phyloP scores from a whole-genome alignment of 2,888 invertebrate genomes.

The Bedellia somnulentella region DNA sequence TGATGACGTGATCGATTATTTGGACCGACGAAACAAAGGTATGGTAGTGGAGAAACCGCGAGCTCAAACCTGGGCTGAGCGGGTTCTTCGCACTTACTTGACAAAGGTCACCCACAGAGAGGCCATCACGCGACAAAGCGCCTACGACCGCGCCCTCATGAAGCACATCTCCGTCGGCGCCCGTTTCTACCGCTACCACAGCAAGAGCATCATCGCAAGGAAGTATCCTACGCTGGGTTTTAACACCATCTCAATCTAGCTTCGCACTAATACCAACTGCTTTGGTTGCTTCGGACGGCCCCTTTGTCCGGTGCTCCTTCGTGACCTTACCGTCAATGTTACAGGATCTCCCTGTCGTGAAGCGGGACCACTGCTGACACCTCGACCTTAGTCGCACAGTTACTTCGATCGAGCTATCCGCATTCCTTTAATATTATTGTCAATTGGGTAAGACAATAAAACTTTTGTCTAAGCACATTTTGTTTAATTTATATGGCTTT shows the following conservation, averaged over 20 bases:
- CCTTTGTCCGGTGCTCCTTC: slow-evolving; percentile 20
- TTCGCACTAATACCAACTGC: slow-evolving; percentile 40
- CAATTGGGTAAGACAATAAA: slow-evolving; percentile 47
- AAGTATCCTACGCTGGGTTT: slow-evolving; percentile 66
- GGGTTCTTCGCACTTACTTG: slow-evolving; percentile 72
- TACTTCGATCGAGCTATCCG: slow-evolving; percentile 27
- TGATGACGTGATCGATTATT: slow-evolving; percentile 80
- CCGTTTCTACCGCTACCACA: slow-evolving; percentile 73
- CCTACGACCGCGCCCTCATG: slow-evolving; percentile 56
- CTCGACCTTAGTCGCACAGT: slow-evolving; percentile 1
- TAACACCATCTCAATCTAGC: slow-evolving; percentile 53
- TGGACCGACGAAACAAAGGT: slow-evolving; percentile 76
- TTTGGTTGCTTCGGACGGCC: slow-evolving; percentile 28
- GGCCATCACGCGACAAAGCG: slow-evolving; percentile 53
- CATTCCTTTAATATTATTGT: slow-evolving; percentile 42
- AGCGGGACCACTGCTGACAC: slow-evolving; percentile 16
- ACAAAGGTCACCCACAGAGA: slow-evolving; percentile 40
- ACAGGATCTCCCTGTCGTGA: slow-evolving; percentile 54
- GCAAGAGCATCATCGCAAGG: slow-evolving; percentile 73
- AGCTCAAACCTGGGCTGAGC: slow-evolving; percentile 85
- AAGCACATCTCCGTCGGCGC: slow-evolving; percentile 67
- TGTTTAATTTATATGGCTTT: slow-evolving; percentile 29
- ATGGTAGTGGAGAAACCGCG: slow-evolving; percentile 70
- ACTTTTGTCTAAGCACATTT: slow-evolving; percentile 21
- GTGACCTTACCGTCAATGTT: slow-evolving; percentile 51